Base-by-base conservation (phyloP, 2,888 invertebrate genomes). In the Rotaria macrura region DNA sequence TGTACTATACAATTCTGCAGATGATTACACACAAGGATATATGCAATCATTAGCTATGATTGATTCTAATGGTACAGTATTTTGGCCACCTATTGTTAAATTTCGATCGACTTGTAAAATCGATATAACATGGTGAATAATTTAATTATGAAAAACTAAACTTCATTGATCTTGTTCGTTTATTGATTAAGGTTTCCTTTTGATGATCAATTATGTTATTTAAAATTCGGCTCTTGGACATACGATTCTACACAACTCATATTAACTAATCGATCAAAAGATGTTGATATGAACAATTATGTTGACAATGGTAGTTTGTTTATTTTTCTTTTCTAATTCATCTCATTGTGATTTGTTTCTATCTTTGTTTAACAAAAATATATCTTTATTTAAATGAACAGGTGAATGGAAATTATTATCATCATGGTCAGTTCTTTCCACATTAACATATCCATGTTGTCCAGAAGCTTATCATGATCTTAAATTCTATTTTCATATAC, bases 251-350 rank as follows among this genome's bases (percentile, higher is more conserved):
- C 87, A 29, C 87, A 87, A 85, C 88, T 89, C 43, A 88, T 89
- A 84, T 86, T 89, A 23, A 88, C 88, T 17, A 89, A 89, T 85
- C 87, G 91, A 49, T 92, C 91, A 84, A 88, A 89, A 10, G 89
- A 91, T 10, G 91, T 92, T 29, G 92, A 92, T 87, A 89, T 92
- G 38, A 89, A 90, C 34, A 92, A 92, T 85, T 93, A 93, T 88
- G 92, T 92, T 40, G 91, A 92, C 38, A 93, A 92, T 87, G 93
- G 93, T 10, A 93, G 93, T 88, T 93, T 93, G 93, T 92, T 92
- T 86, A 89, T 93, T 29, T 88, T 92, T 55, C 89, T 90, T 52
- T 52, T 52, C 5, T 23, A 9, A 52, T 52, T 52, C 5, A 23
- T 47, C 47, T 12, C 47, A 47, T 47, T 12, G 23, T 23, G 20